A percentile compares a stretch with the other conserved stretches of the same genome.
Conservation (phyloP, 1,140 invertebrate species). For the Drosophila pseudoobscura region DNA sequence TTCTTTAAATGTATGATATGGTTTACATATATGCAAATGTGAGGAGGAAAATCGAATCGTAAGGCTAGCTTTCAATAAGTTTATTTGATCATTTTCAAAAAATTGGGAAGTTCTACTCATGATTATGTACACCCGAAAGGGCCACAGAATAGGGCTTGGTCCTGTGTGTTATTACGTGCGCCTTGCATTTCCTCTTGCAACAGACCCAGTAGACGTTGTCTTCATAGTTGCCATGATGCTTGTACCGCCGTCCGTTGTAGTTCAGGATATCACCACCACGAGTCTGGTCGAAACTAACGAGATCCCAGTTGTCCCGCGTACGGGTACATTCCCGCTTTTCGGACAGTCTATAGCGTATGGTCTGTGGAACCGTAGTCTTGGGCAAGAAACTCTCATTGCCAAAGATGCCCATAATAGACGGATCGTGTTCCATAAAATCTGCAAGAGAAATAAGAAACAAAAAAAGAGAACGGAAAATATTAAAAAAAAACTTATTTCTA, state of each 20-base stretch:
- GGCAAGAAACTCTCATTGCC: conserved; percentile 69
- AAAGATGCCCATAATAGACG: conserved; percentile 47
- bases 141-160: conserved; percentile 64
- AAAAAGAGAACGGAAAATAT: not conserved
- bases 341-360: conserved; percentile 6
- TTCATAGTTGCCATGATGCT: conserved; percentile 26
- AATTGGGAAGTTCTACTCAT: conserved; percentile 30
- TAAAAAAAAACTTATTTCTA: not conserved
- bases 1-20: not conserved
- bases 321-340: conserved; percentile 15
- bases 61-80: no score
- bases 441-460: conserved; percentile 10
- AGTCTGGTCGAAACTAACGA: conserved; percentile 53
- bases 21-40: no score
- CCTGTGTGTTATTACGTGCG: conserved; percentile 56
- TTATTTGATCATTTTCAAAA: no score
- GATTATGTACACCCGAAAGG: conserved; percentile 67
- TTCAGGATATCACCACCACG: conserved; percentile 30
- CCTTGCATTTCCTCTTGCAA: conserved; percentile 33
- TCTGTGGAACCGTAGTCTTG: conserved; percentile 12
- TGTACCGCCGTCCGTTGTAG: conserved; percentile 48
- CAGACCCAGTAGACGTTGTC: conserved; percentile 55
- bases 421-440: conserved; percentile 34
- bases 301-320: conserved; percentile 70
- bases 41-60: no score